Percentiles rank a stretch among this genome's conserved stretches.
phyloP scores from a whole-genome alignment of 2,113 vertebrate genomes.

The Verasper variegatus region DNA sequence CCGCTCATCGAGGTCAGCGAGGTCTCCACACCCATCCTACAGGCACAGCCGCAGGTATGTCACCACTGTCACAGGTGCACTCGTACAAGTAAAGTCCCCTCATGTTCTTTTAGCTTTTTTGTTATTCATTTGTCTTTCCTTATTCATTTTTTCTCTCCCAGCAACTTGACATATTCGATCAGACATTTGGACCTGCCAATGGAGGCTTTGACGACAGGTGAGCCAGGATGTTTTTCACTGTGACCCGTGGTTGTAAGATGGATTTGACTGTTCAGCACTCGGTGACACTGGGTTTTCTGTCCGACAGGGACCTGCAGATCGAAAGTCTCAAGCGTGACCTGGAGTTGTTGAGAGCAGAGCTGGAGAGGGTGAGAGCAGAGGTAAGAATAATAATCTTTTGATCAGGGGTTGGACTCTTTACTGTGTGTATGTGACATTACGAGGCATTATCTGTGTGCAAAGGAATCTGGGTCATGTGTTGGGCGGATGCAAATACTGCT shows the following conservation, averaged over 20 bases:
- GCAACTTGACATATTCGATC: slow-evolving; percentile 90
- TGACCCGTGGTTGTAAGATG: background rate
- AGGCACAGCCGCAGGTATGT: slow-evolving; percentile 73
- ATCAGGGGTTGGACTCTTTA: background rate
- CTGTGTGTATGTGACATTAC: background rate
- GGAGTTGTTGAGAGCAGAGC: slow-evolving; percentile 86
- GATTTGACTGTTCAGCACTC: background rate
- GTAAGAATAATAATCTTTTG: slow-evolving; percentile 68
- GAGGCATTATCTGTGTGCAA: slow-evolving; percentile 33
- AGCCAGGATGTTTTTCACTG: background rate
- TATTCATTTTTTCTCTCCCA: slow-evolving; percentile 36
- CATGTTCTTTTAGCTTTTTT: background rate
- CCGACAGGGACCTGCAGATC: slow-evolving; percentile 90
- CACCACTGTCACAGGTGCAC: background rate
- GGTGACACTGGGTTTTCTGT: slow-evolving; percentile 13
- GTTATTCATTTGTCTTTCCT: background rate
- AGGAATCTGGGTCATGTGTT: slow-evolving; percentile 65
- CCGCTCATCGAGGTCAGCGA: slow-evolving; percentile 90
- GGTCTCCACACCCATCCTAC: slow-evolving; percentile 59
- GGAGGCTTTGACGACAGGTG: slow-evolving; percentile 93
- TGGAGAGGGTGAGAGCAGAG: slow-evolving; percentile 93
- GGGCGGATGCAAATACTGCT: slow-evolving; percentile 56
- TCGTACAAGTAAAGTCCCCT: background rate
- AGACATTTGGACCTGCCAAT: slow-evolving; percentile 90
- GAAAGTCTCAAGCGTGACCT: slow-evolving; percentile 90